Base-by-base conservation (phyloP, 2,888 invertebrate species). In the Apodemia zela region DNA sequence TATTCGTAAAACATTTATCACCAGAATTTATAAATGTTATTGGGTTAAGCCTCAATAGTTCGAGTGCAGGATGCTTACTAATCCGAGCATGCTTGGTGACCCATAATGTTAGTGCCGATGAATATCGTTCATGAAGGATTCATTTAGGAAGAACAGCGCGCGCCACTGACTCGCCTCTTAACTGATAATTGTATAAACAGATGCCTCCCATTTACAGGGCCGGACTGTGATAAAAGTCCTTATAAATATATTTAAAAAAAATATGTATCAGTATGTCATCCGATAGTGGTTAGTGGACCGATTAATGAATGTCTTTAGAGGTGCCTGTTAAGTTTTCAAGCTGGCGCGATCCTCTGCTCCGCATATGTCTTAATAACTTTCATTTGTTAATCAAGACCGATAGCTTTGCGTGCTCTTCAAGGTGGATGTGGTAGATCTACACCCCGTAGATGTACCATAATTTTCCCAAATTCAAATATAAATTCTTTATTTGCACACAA, bases 161-260 rank as follows among this genome's bases (percentile, higher is more conserved):
- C 85, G 88, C 87, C 87, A 85, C 88, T 79, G 82, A 80, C 82
- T 79, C 77, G 84, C 77, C 77, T 86, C 85, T 85, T 85, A 87
- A 78, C 85, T 82, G 88, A 89, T 90, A 89, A 91, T 89, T 91
- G 87, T 88, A 89, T 89, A 88, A 91, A 89, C 90, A 91, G 90
- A 91, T 91, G 90, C 84, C 84, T 84, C 76, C 77, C 74, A 74
- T 79, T 75, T 68, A 65, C 85, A 82, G 89, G 77, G 73, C 65
- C 76, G 86, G 17, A 87, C 65, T 71, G 13, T 49, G 1, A 57
- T 15, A 33, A 51, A 21, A 21, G n/a, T 1, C 17, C 38, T 62
- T 25, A n/a, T 29, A n/a, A 13, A 45, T 35, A 33, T 18, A 15
- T 5, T 57, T 2, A 2, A 5, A 60, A 42, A 33, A 13, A 21